Evolutionary conservation across 2,888 invertebrate genomes (phyloP).

Genomic region (Epinotia bilunana): DNA sequence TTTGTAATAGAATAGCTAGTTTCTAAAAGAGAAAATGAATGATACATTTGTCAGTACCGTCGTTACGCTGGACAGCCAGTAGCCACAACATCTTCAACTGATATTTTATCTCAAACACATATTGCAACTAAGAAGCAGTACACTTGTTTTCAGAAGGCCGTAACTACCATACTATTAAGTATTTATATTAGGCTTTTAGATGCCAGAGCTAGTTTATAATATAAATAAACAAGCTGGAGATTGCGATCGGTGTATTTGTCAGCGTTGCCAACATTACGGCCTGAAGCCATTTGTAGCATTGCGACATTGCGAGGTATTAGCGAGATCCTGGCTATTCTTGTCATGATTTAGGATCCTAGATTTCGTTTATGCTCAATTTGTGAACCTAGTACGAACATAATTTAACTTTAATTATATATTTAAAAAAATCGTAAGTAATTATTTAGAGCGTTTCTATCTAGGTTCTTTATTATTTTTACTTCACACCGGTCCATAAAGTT

Average conservation of each 20-base stretch:
- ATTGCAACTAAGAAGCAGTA: background rate
- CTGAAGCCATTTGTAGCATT: slow-evolving; percentile 2
- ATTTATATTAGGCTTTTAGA: background rate
- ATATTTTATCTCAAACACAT: background rate
- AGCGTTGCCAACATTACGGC: slow-evolving; percentile 5
- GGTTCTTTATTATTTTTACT: too few species aligned
- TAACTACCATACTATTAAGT: background rate
- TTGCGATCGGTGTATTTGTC: slow-evolving; percentile 1
- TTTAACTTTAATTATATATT: too few species aligned
- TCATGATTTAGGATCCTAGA: background rate
- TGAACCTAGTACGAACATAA: background rate
- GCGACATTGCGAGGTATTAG: background rate
- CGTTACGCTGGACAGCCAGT: background rate
- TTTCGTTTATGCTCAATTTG: background rate
- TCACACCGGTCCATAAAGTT: too few species aligned
- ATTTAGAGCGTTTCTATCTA: too few species aligned
- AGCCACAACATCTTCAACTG: background rate
- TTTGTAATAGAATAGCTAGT: too few species aligned
- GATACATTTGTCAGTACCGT: too few species aligned
- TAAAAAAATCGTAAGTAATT: too few species aligned
- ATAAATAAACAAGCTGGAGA: background rate
- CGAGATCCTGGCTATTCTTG: background rate
- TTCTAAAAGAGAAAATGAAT: too few species aligned
- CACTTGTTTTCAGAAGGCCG: background rate
- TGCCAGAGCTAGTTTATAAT: background rate